These are phyloP conservation scores for Anguilla obscura DNA, from an alignment of 2,797 vertebrate species.

Conservation along the genomic window DNA sequence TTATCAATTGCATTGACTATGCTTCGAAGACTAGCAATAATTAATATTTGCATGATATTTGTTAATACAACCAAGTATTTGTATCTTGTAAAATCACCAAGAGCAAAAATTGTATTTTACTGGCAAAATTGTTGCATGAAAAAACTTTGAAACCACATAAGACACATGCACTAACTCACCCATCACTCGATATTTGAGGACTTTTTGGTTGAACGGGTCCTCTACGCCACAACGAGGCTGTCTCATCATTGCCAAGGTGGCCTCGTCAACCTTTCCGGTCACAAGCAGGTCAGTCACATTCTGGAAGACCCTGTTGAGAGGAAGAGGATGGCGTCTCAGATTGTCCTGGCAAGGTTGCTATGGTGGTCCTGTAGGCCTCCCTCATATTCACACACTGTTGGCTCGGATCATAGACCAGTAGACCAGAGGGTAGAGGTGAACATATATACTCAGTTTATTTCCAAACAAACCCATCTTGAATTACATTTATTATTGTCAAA, in stretches of 20 bases:
- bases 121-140: not conserved
- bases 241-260: constrained; percentile 72
- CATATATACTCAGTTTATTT: not conserved
- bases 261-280: constrained; percentile 69
- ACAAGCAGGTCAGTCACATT: constrained; percentile 66
- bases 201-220: constrained; percentile 73
- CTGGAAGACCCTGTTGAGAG: constrained; percentile 73
- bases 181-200: constrained; percentile 72
- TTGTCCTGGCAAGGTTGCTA: not conserved
- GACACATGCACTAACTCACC: constrained; percentile 60
- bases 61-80: not conserved
- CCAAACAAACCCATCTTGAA: too few species aligned
- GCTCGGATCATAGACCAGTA: not conserved
- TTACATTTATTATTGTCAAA: too few species aligned
- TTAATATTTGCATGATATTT: not conserved
- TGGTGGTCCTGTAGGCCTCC: not conserved
- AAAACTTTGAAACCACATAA: not conserved
- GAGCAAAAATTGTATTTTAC: not conserved
- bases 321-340: not conserved
- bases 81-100: not conserved
- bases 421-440: not conserved
- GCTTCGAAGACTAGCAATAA: not conserved
- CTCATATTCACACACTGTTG: not conserved
- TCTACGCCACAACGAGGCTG: constrained; percentile 80
- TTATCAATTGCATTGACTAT: not conserved